Conservation (phyloP, 2,888 invertebrate species). For the Limnephilus rhombicus region DNA sequence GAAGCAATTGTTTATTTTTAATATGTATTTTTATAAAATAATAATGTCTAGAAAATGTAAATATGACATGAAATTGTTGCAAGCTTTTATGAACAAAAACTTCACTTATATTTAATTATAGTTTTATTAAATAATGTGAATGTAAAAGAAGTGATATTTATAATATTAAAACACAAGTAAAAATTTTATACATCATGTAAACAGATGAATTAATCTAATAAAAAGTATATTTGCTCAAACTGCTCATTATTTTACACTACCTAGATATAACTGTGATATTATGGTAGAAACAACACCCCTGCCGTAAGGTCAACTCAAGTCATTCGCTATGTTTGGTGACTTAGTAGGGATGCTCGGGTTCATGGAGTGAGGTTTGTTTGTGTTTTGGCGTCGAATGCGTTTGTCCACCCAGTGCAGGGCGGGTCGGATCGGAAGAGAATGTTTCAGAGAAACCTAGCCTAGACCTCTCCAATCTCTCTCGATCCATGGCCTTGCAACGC, state of each 20-base stretch:
- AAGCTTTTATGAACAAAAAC: background rate
- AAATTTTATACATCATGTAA: background rate
- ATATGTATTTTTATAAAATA: background rate
- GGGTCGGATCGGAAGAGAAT: too few species aligned
- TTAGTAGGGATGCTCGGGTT: too few species aligned
- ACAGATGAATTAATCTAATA: background rate
- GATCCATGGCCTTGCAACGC: too few species aligned
- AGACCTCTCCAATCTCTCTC: too few species aligned
- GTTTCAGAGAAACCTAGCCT: too few species aligned
- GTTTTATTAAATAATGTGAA: background rate
- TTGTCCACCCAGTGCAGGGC: too few species aligned
- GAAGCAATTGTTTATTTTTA: background rate
- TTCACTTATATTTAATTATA: background rate
- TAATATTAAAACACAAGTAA: background rate
- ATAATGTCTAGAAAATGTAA: background rate
- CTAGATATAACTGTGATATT: too few species aligned
- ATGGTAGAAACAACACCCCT: too few species aligned
- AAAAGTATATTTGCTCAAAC: background rate
- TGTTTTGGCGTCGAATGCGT: too few species aligned
- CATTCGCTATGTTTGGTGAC: too few species aligned
- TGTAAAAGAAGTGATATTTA: background rate
- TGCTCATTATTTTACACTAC: background rate
- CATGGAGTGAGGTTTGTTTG: too few species aligned
- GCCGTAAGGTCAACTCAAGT: too few species aligned
- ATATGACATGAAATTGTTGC: background rate